Evolutionary conservation across 1,140 invertebrate genomes (phyloP).

Genomic region (Orius insidiosus): DNA sequence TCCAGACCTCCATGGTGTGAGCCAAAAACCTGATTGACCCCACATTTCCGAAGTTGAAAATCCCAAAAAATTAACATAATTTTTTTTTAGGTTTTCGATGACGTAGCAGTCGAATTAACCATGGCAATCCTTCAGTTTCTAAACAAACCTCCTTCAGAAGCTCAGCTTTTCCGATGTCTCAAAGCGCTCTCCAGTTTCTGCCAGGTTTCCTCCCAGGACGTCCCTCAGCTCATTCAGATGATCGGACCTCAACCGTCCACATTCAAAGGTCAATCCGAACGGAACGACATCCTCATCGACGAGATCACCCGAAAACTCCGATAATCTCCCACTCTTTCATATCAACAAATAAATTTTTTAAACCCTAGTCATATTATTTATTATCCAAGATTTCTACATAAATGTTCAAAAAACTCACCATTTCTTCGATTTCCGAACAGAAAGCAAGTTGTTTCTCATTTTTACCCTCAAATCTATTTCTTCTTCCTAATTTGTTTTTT

Average conservation of each 20-base stretch:
- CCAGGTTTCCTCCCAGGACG: slow-evolving; percentile 60
- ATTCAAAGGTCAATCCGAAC: slow-evolving; percentile 60
- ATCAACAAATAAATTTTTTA: too few species aligned
- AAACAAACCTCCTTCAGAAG: slow-evolving; percentile 57
- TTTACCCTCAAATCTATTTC: too few species aligned
- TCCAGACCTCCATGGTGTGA: too few species aligned
- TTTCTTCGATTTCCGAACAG: too few species aligned
- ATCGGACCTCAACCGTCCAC: slow-evolving; percentile 73
- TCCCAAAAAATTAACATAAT: too few species aligned
- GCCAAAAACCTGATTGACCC: too few species aligned
- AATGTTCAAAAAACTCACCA: too few species aligned
- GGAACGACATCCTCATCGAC: slow-evolving; percentile 57
- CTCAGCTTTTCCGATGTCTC: slow-evolving; percentile 57
- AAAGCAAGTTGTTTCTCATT: too few species aligned
- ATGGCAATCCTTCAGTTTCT: slow-evolving; percentile 86
- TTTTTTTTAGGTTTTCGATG: slow-evolving; percentile 68
- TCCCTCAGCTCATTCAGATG: slow-evolving; percentile 77
- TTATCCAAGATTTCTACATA: too few species aligned
- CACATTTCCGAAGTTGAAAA: too few species aligned
- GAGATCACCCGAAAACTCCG: slow-evolving; percentile 17
- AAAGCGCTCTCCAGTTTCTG: slow-evolving; percentile 65
- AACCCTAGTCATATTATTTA: too few species aligned
- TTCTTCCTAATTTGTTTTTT: too few species aligned
- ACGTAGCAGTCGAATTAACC: slow-evolving; percentile 76
- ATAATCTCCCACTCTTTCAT: neutral